Conservation (phyloP, 2,888 invertebrate species). For the Philereme vetulata region DNA sequence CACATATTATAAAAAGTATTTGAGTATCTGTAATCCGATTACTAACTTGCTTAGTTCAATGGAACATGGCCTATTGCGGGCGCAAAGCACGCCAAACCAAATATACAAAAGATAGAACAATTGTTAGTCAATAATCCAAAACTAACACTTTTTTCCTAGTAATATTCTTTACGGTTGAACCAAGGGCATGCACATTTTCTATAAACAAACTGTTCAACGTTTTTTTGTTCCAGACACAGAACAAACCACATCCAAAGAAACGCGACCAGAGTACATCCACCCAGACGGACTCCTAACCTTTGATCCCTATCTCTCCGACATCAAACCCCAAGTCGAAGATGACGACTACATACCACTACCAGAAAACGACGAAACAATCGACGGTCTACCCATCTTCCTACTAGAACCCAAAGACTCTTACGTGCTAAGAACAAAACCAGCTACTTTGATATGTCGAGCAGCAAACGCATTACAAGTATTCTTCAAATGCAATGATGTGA, state of each 20-base stretch:
- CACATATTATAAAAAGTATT: no score
- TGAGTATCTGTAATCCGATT: no score
- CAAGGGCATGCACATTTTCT: no score
- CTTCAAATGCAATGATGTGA: slow-evolving; percentile 91
- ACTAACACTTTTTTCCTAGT: no score
- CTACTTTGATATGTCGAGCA: slow-evolving; percentile 93
- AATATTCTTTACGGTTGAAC: no score
- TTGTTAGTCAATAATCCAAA: no score
- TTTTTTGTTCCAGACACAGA: slow-evolving; percentile 64
- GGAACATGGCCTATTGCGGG: no score
- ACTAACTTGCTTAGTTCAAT: no score
- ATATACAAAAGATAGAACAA: no score
- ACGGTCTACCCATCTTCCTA: slow-evolving; percentile 92
- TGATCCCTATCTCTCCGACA: slow-evolving; percentile 75
- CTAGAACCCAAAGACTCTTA: slow-evolving; percentile 94
- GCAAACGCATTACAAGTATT: slow-evolving; percentile 92
- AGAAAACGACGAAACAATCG: slow-evolving; percentile 85
- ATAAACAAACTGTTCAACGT: no score
- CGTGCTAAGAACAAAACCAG: slow-evolving; percentile 95
- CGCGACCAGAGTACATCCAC: slow-evolving; percentile 74
- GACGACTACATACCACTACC: slow-evolving; percentile 79
- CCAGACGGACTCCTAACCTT: slow-evolving; percentile 73
- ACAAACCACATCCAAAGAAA: slow-evolving; percentile 71
- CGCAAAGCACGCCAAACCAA: no score
- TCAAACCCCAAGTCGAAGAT: slow-evolving; percentile 70